Evolutionary conservation across 1,140 invertebrate species (phyloP), one percentile per base, ranked within the genome.

Genomic region (Monochamus saltuarius): DNA sequence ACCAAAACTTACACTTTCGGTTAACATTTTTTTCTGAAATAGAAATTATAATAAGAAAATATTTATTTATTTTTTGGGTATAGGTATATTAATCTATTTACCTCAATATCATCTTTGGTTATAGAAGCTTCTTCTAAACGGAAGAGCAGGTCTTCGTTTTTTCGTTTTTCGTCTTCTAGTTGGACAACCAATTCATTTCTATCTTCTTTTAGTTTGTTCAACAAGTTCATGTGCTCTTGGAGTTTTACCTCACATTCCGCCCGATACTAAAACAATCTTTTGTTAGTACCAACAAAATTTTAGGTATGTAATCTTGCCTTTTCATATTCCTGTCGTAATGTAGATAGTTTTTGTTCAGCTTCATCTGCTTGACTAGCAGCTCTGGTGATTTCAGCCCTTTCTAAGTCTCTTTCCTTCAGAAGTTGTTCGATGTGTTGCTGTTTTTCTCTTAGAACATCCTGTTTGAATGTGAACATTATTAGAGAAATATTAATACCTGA

Each of bases 391-490:
- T 94, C 91, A 45, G 89, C 85, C 67, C 93, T 82, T 76, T 97
- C 95, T 61, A 96, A 74, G 71, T 98, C 94, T 54, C 92, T 78
- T 74, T 97, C 94, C 59, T 89, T 89, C 74, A 96, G 83, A 40
- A 98, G 80, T 69, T 91, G 86, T 72, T 95, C 92, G 66, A 98
- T 89, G 70, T 97, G 92, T 61, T 91, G 87, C 73, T 96, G 91
- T 75, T 96, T 98, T 76, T 97, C 94, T 74, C 91, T 90, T 56
- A 97, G 78, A 22, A 91, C 80, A 75, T 96, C 93, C 93, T 97
- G 37, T 53, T 29, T 29, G 2, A 6, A 29, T 29, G 22, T 29
- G 6, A 29, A 29, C 2, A 3, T 29, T 2, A 29, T 29, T 29
- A 29, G 22, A 6, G 2, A 29, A 29, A 29, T 6, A 29, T 29